Conservation (phyloP, 2,113 vertebrate species). For the Lucifuga dentata region DNA sequence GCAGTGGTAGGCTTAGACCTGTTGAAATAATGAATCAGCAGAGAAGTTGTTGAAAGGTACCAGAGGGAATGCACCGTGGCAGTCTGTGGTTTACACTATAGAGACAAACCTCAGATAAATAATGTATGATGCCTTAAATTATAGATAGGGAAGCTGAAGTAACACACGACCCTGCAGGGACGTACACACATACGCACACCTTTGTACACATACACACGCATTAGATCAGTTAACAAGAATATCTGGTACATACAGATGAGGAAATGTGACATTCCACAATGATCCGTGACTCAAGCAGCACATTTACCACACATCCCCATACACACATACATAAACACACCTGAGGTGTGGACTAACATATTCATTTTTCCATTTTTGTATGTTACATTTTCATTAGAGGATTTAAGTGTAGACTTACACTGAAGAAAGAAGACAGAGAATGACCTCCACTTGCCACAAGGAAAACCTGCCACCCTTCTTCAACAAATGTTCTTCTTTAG, state of each 20-base stretch:
- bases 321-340: constrained; percentile 27
- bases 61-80: constrained; percentile 23
- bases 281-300: background rate
- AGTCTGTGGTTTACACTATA: constrained; percentile 41
- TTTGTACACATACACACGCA: constrained; percentile 1
- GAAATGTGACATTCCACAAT: constrained; percentile 45
- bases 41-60: constrained; percentile 30
- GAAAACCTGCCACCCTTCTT: constrained; percentile 18
- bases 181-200: background rate
- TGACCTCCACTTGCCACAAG: constrained; percentile 25
- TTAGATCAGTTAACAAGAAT: constrained; percentile 34
- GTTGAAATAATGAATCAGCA: constrained; percentile 23
- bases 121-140: constrained; percentile 59
- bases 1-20: background rate
- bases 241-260: constrained; percentile 59
- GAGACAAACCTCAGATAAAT: constrained; percentile 66
- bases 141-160: constrained; percentile 50
- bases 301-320: background rate
- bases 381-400: background rate
- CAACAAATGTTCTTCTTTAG: constrained; percentile 44
- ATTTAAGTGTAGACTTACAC: constrained; percentile 45
- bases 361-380: too few species aligned
- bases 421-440: constrained; percentile 25
- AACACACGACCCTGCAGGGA: constrained; percentile 47
- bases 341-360: constrained; percentile 9